Evolutionary conservation across 2,797 vertebrate genomes (phyloP).

Genomic region (Peromyscus aztecus): DNA sequence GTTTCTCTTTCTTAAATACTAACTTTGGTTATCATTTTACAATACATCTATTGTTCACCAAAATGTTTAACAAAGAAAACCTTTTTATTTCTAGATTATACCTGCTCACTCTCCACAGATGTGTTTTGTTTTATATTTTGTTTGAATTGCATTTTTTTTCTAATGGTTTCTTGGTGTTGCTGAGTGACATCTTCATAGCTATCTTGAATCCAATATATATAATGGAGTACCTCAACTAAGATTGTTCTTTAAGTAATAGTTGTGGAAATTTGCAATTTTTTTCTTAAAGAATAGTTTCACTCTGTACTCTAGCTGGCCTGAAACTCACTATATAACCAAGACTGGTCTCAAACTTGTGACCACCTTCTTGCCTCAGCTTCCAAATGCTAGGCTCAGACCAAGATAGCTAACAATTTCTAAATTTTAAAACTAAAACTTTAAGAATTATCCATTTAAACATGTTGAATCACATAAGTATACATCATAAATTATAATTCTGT

Average conservation of each 20-base stretch:
- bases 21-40: conserved; percentile 6
- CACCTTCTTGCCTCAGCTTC: neutral
- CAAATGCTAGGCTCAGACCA: neutral
- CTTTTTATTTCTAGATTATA: neutral
- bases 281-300: neutral
- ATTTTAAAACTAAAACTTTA: conserved; percentile 2
- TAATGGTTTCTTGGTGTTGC: neutral
- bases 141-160: neutral
- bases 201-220: neutral
- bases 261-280: neutral
- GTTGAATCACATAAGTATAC: neutral
- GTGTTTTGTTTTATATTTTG: neutral
- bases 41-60: neutral
- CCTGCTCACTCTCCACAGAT: neutral
- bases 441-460: neutral
- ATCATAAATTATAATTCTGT: neutral
- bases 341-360: neutral
- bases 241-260: neutral
- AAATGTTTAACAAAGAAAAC: neutral
- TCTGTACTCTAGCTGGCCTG: neutral
- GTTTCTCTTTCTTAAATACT: neutral
- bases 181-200: neutral
- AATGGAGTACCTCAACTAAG: neutral
- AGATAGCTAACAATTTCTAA: neutral
- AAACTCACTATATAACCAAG: neutral